Base-by-base conservation (phyloP, 2,113 vertebrate species). In the Xenopus borealis region DNA sequence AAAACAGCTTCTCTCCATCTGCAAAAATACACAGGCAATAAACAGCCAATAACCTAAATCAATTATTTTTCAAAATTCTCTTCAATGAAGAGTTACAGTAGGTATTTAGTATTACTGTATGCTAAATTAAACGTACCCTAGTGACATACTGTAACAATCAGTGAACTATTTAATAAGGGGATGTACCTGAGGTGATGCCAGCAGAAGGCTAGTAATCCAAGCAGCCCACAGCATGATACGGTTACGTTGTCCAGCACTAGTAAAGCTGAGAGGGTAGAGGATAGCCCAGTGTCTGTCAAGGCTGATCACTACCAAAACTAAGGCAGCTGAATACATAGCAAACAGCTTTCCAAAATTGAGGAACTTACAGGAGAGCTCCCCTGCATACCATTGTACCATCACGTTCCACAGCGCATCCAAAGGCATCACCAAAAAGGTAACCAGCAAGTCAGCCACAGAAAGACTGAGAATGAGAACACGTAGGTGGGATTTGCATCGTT, bases 261-360 rank as follows among this genome's bases (percentile, higher is more conserved):
- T 89, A 73, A 91, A 89, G 5, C 88, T 88, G 72, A 94, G 85
- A 33, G 93, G 93, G 61, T 84, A 86, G 62, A 94, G 88, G 66
- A 95, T 78, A 16, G 92, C 92, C 0, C 88, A 82, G 0, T 92
- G 92, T 9, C 92, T 84, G 73, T 94, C 93, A 81, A 95, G 75
- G 81, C 93, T 95, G 86, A 95, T 94, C 72, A 95, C 93, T 83
- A 94, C 91, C 11, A 93, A 88, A 79, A 95, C 90, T 78, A 94
- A 85, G 8, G 92, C 88, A 0, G 91, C 90, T 0, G 92, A 92
- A 0, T 94, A 93, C 93, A 95, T 94, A 3, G 93, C 91, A n/a
- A 92, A 93, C 67, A 95, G 86, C 83, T 94, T 94, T 46, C 93
- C 89, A 82, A 94, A 95, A 85, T 92, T 94, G 72, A 94, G 83